phyloP scores from a whole-genome alignment of 2,113 vertebrate genomes.

The Psammodynastes pulverulentus region DNA sequence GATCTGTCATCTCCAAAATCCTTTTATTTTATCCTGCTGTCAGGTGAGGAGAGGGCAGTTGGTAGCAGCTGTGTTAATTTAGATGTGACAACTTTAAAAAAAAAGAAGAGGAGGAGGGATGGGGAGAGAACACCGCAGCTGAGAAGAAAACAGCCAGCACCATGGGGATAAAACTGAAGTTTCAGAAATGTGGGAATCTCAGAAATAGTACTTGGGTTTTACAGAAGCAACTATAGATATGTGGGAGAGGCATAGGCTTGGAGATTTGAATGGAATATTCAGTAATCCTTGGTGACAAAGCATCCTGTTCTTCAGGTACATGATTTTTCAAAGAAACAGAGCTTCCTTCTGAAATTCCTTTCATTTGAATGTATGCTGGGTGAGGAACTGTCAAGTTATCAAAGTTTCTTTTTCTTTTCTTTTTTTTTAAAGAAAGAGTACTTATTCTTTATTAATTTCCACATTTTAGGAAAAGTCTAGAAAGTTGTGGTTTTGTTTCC shows the following conservation, averaged over 20 bases:
- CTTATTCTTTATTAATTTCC: neutral
- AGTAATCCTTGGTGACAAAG: neutral
- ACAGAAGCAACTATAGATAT: conserved; percentile 12
- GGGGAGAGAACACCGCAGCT: conserved; percentile 47
- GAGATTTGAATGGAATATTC: neutral
- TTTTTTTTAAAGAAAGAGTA: neutral
- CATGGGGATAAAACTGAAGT: conserved; percentile 41
- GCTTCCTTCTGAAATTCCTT: neutral
- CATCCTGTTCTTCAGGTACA: neutral
- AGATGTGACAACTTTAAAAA: conserved; percentile 40
- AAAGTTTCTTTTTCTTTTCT: neutral
- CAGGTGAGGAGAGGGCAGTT: conserved; percentile 41
- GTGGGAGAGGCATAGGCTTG: neutral
- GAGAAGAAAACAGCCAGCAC: conserved; percentile 47
- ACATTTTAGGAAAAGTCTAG: neutral
- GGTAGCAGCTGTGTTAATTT: conserved; percentile 53
- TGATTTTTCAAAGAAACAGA: neutral
- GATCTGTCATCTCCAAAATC: conserved; percentile 54
- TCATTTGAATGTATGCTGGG: neutral
- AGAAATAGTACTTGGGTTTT: conserved; percentile 32
- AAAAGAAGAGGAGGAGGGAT: conserved; percentile 39
- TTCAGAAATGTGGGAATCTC: conserved; percentile 45
- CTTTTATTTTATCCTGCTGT: conserved; percentile 56
- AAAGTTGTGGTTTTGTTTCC: neutral
- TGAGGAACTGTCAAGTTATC: neutral